A percentile compares a stretch with the other conserved stretches of the same genome.
These are phyloP conservation scores for Aspidiotus destructor DNA, from an alignment of 2,888 invertebrate species.

Conservation along the genomic window DNA sequence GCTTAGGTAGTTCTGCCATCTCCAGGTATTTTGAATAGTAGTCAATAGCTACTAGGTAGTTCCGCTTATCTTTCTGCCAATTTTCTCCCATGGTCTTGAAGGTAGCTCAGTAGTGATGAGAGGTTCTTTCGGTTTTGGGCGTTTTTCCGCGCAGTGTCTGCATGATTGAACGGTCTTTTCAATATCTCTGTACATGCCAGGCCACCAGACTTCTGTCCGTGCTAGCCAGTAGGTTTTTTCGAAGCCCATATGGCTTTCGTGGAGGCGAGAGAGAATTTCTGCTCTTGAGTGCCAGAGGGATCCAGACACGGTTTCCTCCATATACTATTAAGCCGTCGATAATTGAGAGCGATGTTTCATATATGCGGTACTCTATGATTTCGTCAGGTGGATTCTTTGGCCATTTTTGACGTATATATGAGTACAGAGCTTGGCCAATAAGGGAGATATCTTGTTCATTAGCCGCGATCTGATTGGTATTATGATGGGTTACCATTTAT, in stretches of 20 bases:
- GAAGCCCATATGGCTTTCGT: conserved; percentile 16
- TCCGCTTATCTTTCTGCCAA: conserved; percentile 5
- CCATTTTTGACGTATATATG: not conserved
- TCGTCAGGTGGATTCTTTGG: not conserved
- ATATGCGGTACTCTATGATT: not conserved
- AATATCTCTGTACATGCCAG: conserved; percentile 11
- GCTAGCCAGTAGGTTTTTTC: conserved; percentile 21
- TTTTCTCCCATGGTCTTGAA: conserved; percentile 5
- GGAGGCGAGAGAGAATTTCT: conserved; percentile 17
- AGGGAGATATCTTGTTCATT: not conserved
- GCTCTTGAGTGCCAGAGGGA: conserved; percentile 13
- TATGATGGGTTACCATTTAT: too few relatives aligned
- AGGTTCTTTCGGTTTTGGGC: conserved; percentile 8
- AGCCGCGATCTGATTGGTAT: not conserved
- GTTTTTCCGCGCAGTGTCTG: conserved; percentile 3
- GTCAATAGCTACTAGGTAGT: conserved; percentile 5
- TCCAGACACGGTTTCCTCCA: conserved; percentile 1
- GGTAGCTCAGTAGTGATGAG: conserved; percentile 5
- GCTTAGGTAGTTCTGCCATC: not conserved
- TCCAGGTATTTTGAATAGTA: conserved; percentile 27
- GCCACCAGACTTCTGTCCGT: conserved; percentile 17
- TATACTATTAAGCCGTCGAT: not conserved
- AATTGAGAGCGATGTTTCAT: not conserved
- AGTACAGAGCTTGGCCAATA: not conserved
- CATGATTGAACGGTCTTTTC: not conserved